Evolutionary conservation across 2,888 invertebrate species (phyloP).

Genomic region (Elegia similella): DNA sequence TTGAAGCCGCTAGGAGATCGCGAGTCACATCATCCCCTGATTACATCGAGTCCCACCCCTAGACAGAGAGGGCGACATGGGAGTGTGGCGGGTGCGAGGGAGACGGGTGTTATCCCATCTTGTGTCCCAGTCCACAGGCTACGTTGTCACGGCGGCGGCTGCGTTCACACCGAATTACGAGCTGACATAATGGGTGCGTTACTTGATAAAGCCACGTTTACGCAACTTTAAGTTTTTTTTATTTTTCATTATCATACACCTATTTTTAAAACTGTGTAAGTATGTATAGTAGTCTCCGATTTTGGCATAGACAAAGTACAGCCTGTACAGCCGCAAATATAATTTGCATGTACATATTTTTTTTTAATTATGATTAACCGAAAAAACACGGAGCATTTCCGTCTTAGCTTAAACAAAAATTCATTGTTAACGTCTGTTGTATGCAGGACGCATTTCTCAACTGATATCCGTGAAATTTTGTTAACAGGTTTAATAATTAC

Average conservation of each 20-base stretch:
- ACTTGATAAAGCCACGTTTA: constrained; percentile 34
- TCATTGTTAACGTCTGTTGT: too few species aligned
- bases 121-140: constrained; percentile 82
- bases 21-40: constrained; percentile 82
- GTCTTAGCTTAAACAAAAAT: too few species aligned
- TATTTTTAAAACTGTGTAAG: not conserved
- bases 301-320: too few species aligned
- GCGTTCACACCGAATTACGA: constrained; percentile 66
- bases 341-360: too few species aligned
- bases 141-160: constrained; percentile 75
- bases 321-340: too few species aligned
- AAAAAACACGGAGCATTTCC: too few species aligned
- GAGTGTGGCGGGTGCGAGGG: constrained; percentile 40
- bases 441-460: too few species aligned
- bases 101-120: constrained; percentile 82
- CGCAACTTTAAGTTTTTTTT: constrained; percentile 1
- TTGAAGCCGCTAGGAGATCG: constrained; percentile 79
- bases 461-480: too few species aligned
- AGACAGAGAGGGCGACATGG: constrained; percentile 49
- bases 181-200: constrained; percentile 48
- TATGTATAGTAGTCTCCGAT: not conserved
- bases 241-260: not conserved
- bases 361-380: too few species aligned
- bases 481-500: too few species aligned
- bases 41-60: constrained; percentile 80